Evolutionary conservation across 1,140 invertebrate species (phyloP).

Genomic region (Megathymus violae): DNA sequence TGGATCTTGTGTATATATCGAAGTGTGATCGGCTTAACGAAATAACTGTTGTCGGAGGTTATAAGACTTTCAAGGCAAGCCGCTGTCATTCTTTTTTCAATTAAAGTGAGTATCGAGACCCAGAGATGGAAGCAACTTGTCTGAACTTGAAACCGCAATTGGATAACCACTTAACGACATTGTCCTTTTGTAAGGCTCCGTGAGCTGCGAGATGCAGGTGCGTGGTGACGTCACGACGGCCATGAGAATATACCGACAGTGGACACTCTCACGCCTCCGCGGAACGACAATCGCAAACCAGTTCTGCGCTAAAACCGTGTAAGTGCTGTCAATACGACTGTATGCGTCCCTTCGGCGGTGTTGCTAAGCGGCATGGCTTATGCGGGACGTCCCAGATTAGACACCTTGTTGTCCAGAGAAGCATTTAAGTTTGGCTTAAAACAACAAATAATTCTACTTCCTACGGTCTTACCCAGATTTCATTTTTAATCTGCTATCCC

Average conservation of each 20-base stretch:
- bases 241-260: slow-evolving; percentile 69
- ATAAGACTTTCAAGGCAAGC: slow-evolving; percentile 22
- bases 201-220: slow-evolving; percentile 56
- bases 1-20: too few species aligned
- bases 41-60: slow-evolving; percentile 33
- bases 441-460: too few species aligned
- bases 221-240: slow-evolving; percentile 57
- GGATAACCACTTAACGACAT: slow-evolving; percentile 61
- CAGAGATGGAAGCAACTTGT: slow-evolving; percentile 49
- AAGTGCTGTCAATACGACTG: slow-evolving; percentile 69
- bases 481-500: too few species aligned
- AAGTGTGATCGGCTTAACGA: slow-evolving; percentile 4
- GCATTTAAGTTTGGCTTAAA: neutral
- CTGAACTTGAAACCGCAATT: slow-evolving; percentile 66
- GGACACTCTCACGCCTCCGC: slow-evolving; percentile 77
- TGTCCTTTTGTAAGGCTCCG: slow-evolving; percentile 59
- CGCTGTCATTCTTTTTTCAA: slow-evolving; percentile 13
- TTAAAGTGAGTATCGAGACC: slow-evolving; percentile 19
- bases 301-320: slow-evolving; percentile 69
- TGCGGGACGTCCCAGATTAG: slow-evolving; percentile 1
- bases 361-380: slow-evolving; percentile 5
- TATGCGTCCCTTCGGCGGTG: slow-evolving; percentile 34
- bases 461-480: too few species aligned
- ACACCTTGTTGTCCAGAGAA: slow-evolving; percentile 32
- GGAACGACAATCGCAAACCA: slow-evolving; percentile 66